Conservation (phyloP, 1,140 invertebrate species). For the Micrasema longulum region DNA sequence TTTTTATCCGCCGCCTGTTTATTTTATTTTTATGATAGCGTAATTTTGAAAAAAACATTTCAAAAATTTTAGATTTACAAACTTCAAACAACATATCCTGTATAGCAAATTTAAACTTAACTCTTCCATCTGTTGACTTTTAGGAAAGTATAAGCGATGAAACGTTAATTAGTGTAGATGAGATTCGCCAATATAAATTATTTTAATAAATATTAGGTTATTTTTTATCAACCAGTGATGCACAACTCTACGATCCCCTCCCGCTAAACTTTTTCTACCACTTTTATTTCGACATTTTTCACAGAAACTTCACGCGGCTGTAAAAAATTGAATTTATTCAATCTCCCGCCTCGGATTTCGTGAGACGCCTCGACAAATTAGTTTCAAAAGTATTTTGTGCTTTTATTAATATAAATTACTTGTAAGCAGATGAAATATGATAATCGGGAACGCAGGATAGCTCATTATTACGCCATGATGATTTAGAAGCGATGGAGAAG, state of each 20-base stretch:
- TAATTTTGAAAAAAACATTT: too few species aligned
- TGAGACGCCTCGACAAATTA: constrained; percentile 46
- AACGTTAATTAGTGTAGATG: too few species aligned
- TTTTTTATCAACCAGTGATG: too few species aligned
- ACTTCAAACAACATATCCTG: too few species aligned
- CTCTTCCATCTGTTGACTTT: too few species aligned
- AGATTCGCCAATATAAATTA: too few species aligned
- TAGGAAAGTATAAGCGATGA: too few species aligned
- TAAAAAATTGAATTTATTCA: constrained; percentile 51
- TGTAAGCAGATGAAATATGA: constrained; percentile 33
- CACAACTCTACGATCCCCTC: constrained; percentile 11
- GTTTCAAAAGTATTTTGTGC: constrained; percentile 43
- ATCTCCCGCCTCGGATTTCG: constrained; percentile 35
- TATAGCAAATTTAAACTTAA: too few species aligned
- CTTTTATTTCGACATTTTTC: constrained; percentile 52
- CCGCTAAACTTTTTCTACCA: constrained; percentile 45
- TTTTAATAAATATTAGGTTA: too few species aligned
- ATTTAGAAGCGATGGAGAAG: constrained; percentile 1
- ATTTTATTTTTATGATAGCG: too few species aligned
- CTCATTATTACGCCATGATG: not conserved
- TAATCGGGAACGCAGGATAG: constrained; percentile 11
- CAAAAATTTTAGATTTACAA: too few species aligned
- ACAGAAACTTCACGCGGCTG: constrained; percentile 35
- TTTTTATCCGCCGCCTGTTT: too few species aligned
- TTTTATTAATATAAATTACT: constrained; percentile 40